Base-by-base conservation (phyloP, 2,797 vertebrate genomes). In the Neosilurus mollespiculum region DNA sequence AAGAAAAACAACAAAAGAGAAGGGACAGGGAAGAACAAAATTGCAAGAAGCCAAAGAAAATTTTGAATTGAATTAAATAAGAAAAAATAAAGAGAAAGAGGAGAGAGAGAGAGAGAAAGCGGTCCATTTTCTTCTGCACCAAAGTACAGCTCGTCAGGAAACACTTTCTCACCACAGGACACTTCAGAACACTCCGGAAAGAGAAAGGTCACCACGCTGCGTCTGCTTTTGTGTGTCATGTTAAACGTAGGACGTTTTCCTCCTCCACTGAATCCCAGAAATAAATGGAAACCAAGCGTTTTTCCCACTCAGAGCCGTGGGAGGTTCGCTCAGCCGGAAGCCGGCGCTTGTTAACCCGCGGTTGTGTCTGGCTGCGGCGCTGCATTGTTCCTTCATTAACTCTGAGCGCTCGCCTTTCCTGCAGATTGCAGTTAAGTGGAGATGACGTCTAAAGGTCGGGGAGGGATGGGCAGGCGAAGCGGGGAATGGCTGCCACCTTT, bases 381-480 rank as follows among this genome's bases (percentile, higher is more conserved):
- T 34, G 59, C 43, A 58, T 71, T 82, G 72, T 78, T 71, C 70
- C 64, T 59, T 71, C 71, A 43, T 84, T 85, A 78, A 66, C 58
- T 65, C 18, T 22, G 73, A 86, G 70, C 71, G 78, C 22, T 73
- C 26, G 53, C 51, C 51, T 80, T 82, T 77, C 77, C 72, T 43
- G n/a, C 69, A 69, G 73, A 83, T 64, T 65, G 64, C 65, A 8
- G 15, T 83, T 85, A 81, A 87, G 77, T 72, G 49, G 64, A 43
- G 59, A 76, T 49, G 64, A 53, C 26, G 37, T 75, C 8, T 43
- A 82, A 82, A 76, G 70, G 76, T 79, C 59, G 59, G 58, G 37
- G 37, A 51, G 26, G 34, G 30, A 70, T 20, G 26, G 15, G 22
- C 53, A 43, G 62, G 15, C 15, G 3, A 12, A 69, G 62, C 15